Base-by-base conservation (phyloP, 2,888 invertebrate species). In the Netelia melanura region DNA sequence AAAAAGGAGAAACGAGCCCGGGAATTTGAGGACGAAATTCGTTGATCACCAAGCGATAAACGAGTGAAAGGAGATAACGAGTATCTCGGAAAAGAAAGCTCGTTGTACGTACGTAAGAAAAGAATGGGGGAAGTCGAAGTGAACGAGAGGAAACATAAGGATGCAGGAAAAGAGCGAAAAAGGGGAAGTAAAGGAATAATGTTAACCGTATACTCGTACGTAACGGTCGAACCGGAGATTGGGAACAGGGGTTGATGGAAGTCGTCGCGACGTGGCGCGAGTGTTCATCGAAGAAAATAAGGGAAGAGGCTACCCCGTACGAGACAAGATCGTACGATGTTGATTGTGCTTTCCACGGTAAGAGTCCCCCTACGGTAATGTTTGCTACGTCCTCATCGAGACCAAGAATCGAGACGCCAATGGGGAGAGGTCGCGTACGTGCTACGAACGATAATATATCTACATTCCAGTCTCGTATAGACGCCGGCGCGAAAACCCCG, bases 231-330 rank as follows among this genome's bases (percentile, higher is more conserved):
- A 71, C 10, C 48, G 70, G 14, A 54, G 71, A 71, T 80, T 80
- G 80, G 80, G 80, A 71, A 76, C 58, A 83, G 21, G 75, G 52
- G 70, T 65, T 80, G 83, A 80, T 84, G 80, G 76, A 84, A 84
- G 76, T 67, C 80, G 76, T 61, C 44, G 62, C 54, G 64, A 72
- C 62, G 65, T 52, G 38, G 25, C 25, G 23, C 2, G 61, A 21
- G 61, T 79, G 80, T 72, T 65, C 52, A n/a, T 58, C 1, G 58
- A n/a, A 38, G 52, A 62, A 70, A 74, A 72, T 1, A 67, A 43
- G 21, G 30, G 38, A 70, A 68, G 43, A 61, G 61, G 9, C 56
- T 48, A 61, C 58, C 56, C 17, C 56, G 9, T 38, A 44, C 48
- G 25, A 38, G 56, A 54, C 58, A 79, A 75, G 52, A 38, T 62